Percentiles rank a stretch among this genome's conserved stretches.
Conservation (phyloP, 2,888 invertebrate genomes). For the Plebejus argus region DNA sequence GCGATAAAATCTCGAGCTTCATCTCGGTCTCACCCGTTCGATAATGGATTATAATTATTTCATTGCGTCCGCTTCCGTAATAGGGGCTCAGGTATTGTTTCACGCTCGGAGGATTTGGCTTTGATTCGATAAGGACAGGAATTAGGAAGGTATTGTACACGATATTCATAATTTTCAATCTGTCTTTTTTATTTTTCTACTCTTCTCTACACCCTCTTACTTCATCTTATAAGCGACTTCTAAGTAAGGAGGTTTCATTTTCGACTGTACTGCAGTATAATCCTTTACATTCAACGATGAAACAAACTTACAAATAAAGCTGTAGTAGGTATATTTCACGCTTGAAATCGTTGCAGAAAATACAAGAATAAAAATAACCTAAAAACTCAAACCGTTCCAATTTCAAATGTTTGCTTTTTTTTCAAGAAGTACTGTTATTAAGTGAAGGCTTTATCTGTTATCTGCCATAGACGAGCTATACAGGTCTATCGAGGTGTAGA, state of each 20-base stretch:
- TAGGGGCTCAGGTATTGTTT: conserved; percentile 23
- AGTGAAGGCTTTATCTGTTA: conserved; percentile 42
- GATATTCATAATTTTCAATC: not conserved
- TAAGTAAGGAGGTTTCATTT: not conserved
- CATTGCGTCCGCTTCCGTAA: conserved; percentile 27
- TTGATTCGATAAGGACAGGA: conserved; percentile 4
- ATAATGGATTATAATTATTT: conserved; percentile 52
- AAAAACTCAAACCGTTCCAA: not conserved
- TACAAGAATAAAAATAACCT: not conserved
- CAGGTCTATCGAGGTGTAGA: conserved; percentile 51
- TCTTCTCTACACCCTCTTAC: not conserved
- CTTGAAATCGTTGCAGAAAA: not conserved
- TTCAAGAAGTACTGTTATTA: conserved; percentile 5
- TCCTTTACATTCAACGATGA: no score
- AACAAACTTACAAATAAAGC: not conserved
- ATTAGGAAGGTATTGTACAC: not conserved
- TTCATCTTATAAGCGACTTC: not conserved
- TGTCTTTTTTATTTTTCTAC: not conserved
- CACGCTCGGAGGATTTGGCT: conserved; percentile 2
- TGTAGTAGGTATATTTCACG: not conserved
- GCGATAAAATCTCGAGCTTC: conserved; percentile 71
- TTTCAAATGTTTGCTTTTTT: not conserved
- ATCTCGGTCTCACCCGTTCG: conserved; percentile 54
- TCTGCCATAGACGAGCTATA: conserved; percentile 43
- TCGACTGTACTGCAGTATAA: no score